Evolutionary conservation across 2,888 invertebrate species (phyloP).

Genomic region (Pammene aurita): DNA sequence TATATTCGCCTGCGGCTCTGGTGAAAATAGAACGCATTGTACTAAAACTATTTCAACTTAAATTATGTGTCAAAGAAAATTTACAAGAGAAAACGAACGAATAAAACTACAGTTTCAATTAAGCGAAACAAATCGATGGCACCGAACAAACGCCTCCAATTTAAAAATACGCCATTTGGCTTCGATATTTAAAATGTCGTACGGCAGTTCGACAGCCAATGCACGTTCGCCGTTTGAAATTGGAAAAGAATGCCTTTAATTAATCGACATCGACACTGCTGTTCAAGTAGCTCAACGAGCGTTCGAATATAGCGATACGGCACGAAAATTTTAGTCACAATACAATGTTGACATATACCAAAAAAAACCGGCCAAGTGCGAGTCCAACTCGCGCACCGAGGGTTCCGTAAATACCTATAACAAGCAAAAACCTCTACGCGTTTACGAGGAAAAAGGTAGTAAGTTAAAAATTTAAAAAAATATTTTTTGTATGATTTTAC

Average conservation of each 20-base stretch:
- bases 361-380: too few relatives aligned
- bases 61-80: not conserved
- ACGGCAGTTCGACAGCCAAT: not conserved
- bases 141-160: conserved; percentile 10
- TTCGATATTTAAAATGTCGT: conserved; percentile 12
- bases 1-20: too few relatives aligned
- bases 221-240: conserved; percentile 3
- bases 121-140: not conserved
- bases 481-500: too few relatives aligned
- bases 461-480: too few relatives aligned
- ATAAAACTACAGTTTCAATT: conserved; percentile 13
- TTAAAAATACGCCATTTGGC: conserved; percentile 5
- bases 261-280: not conserved
- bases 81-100: conserved; percentile 1
- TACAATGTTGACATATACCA: too few relatives aligned
- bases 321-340: too few relatives aligned
- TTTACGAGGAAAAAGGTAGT: too few relatives aligned
- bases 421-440: too few relatives aligned
- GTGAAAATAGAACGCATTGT: too few relatives aligned
- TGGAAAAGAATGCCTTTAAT: not conserved
- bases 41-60: not conserved
- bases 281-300: not conserved
- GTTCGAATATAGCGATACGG: too few relatives aligned
- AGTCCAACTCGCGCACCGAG: too few relatives aligned
- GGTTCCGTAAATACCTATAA: too few relatives aligned